These are phyloP conservation scores for Serinus canaria DNA, from an alignment of 2,113 vertebrate genomes.

Conservation along the genomic window DNA sequence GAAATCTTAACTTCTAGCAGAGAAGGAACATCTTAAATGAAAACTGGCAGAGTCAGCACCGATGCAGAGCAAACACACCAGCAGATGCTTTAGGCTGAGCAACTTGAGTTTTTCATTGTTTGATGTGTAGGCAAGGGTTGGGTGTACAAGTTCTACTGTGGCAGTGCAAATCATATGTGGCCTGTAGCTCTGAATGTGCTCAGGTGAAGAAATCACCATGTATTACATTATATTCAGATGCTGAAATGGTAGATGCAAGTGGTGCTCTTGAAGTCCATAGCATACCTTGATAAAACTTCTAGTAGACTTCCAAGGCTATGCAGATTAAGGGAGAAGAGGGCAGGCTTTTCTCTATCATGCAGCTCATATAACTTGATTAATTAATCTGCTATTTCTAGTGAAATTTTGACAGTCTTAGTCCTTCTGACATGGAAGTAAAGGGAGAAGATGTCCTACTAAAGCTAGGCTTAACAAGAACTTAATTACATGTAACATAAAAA, in stretches of 20 bases:
- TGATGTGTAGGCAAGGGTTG: background rate
- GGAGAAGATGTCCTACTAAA: background rate
- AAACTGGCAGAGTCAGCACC: background rate
- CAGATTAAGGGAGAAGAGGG: background rate
- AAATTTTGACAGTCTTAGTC: background rate
- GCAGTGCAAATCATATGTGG: background rate
- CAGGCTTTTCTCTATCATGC: background rate
- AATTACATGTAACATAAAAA: background rate
- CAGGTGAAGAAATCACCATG: background rate
- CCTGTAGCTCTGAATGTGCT: background rate
- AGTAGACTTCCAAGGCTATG: background rate
- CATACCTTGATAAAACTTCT: background rate
- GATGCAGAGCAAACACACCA: background rate
- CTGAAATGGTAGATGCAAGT: background rate
- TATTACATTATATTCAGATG: background rate
- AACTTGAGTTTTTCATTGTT: background rate
- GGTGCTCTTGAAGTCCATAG: background rate
- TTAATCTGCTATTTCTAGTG: background rate
- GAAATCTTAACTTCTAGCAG: background rate
- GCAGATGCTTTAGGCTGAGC: background rate
- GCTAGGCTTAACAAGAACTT: background rate
- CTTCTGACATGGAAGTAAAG: background rate
- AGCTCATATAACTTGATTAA: conserved; percentile 10
- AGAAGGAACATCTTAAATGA: background rate
- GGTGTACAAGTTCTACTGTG: background rate